These are phyloP conservation scores for Choristoneura rosaceana DNA, from an alignment of 2,888 invertebrate species.

Conservation along the genomic window DNA sequence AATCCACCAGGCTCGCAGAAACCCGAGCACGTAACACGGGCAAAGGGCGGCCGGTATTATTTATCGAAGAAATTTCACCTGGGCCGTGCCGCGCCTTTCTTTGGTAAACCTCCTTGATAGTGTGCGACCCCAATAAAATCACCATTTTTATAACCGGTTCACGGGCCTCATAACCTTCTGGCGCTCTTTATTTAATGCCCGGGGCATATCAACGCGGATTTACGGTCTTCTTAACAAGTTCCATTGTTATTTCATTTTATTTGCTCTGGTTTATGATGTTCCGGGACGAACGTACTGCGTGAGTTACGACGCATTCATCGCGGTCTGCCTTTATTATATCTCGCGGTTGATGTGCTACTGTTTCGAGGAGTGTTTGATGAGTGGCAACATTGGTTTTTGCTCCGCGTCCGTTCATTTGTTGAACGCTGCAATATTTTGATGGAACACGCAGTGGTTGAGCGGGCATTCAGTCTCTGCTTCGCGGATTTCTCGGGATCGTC, in stretches of 20 bases:
- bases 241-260: slow-evolving; percentile 52
- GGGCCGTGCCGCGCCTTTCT: slow-evolving; percentile 44
- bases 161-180: slow-evolving; percentile 58
- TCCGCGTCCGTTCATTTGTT: background rate
- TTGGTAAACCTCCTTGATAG: slow-evolving; percentile 51
- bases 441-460: background rate
- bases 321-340: slow-evolving; percentile 27
- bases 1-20: slow-evolving; percentile 47
- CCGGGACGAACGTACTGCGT: slow-evolving; percentile 49
- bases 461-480: slow-evolving; percentile 37
- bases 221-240: slow-evolving; percentile 54
- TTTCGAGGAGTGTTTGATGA: background rate
- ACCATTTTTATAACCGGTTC: slow-evolving; percentile 69
- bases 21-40: slow-evolving; percentile 49
- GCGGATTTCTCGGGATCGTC: slow-evolving; percentile 12
- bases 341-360: slow-evolving; percentile 2
- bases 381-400: background rate
- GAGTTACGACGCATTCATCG: slow-evolving; percentile 46
- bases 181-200: slow-evolving; percentile 63
- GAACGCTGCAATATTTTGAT: background rate
- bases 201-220: slow-evolving; percentile 60
- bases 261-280: slow-evolving; percentile 46
- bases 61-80: slow-evolving; percentile 55
- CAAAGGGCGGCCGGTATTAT: slow-evolving; percentile 52
- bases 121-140: slow-evolving; percentile 66